Evolutionary conservation across 2,888 invertebrate genomes (phyloP).

Genomic region (Pollenia labialis): DNA sequence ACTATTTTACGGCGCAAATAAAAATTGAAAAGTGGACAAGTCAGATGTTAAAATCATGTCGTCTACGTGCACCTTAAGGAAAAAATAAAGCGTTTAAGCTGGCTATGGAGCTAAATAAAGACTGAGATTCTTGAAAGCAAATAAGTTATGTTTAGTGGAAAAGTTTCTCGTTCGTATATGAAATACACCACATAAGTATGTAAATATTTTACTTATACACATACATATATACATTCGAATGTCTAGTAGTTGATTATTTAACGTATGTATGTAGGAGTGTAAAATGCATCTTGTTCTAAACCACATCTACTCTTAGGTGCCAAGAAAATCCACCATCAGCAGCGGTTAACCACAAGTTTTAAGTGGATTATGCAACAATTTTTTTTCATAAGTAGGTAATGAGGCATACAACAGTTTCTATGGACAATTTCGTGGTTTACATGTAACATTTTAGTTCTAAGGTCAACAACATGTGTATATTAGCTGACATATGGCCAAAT

Average conservation of each 20-base stretch:
- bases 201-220: not conserved
- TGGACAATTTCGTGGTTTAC: not conserved
- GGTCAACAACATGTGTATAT: constrained; percentile 6
- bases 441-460: not conserved
- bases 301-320: constrained; percentile 39
- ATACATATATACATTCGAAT: not conserved
- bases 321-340: constrained; percentile 51
- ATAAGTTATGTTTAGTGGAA: too few relatives aligned
- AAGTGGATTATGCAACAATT: constrained; percentile 21
- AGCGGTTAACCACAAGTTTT: constrained; percentile 54
- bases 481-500: too few relatives aligned
- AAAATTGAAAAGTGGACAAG: too few relatives aligned
- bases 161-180: not conserved
- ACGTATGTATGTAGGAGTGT: not conserved
- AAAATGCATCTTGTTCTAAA: constrained; percentile 19
- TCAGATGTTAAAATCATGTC: too few relatives aligned
- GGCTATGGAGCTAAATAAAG: too few relatives aligned
- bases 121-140: too few relatives aligned
- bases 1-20: too few relatives aligned
- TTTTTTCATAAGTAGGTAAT: constrained; percentile 24
- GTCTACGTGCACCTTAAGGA: too few relatives aligned
- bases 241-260: not conserved
- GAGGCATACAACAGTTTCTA: not conserved
- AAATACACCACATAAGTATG: not conserved
- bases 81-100: too few relatives aligned